Evolutionary conservation across 2,888 invertebrate genomes (phyloP), one percentile per base, ranked within the genome.

Genomic region (Pasiphila rectangulata): DNA sequence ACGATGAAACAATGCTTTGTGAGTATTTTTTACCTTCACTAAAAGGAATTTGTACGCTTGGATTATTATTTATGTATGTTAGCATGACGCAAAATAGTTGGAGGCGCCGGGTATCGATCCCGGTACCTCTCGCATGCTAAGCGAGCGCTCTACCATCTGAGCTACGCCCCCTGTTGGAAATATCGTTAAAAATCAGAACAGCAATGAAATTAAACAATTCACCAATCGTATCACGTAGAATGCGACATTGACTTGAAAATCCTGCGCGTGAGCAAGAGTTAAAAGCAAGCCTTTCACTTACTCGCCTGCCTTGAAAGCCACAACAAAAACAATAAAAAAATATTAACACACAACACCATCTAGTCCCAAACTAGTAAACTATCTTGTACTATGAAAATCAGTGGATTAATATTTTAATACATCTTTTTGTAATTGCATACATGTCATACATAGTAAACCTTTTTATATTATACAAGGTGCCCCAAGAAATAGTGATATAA

Each of bases 31-130:
- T 16, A 15, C 9, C 15, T 30, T 4, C 17, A 10, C 16, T 9
- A 17, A 16, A 30, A 16, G 5, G 30, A 5, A 9, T 30, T 30
- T n/a, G 4, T 9, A 1, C 2, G 15, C n/a, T 15, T 23, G 12
- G n/a, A 12, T 13, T 36, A 23, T 13, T 29, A 16, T n/a, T 19
- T 44, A 27, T 20, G 6, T 10, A n/a, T 30, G n/a, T 7, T 5
- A 3, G 19, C 6, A 7, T 16, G 9, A 23, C 2, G 6, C 32
- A 24, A 45, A 52, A 52, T 41, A 29, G 12, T 69, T 88, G 86
- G 84, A 88, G 85, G 87, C 83, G 86, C 86, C 84, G 85, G 85
- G 86, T 85, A 87, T 88, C 85, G 86, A 88, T 88, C 86, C 87
- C 88, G 84, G 87, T 87, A 88, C 87, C 86, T 88, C 87, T 89